Base-by-base conservation (phyloP, 2,888 invertebrate species). In the Nemurella pictetii region DNA sequence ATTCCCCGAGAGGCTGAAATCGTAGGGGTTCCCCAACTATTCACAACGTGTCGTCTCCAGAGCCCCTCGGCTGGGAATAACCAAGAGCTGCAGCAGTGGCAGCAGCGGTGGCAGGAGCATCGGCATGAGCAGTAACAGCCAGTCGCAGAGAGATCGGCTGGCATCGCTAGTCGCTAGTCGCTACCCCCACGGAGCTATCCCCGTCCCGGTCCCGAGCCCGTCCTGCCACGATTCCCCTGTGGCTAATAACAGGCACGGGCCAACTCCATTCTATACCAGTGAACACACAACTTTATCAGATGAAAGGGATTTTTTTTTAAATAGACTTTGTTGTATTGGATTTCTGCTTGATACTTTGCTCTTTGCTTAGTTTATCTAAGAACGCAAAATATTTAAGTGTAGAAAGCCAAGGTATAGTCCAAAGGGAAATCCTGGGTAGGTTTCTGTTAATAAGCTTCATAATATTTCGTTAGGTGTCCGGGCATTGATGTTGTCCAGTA, bases 171-270 rank as follows among this genome's bases (percentile, higher is more conserved):
- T 25, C 75, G 75, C 29, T 9, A 1, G 26, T 28, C 30, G 3
- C 78, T 78, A 29, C 28, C 30, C 28, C 15, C 29, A 27, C 29
- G 20, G n/a, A n/a, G n/a, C n/a, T n/a, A n/a, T n/a, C n/a, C 55
- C 55, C 15, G 55, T 1, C 2, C 55, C 55, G 55, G 55, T 1
- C 2, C 55, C 55, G 55, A 20, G 15, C 55, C 55, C 1, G 55
- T 55, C 5, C 55, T 20, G 20, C 15, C 55, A 20, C 55, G 3
- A 35, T 35, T 82, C 82, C 82, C 82, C n/a, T 27, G 72, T 55
- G 82, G 82, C 55, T 82, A 82, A 82, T 82, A 82, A 82, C 72
- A 72, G 27, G 75, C 55, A 12, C 55, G 20, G 55, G 15, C 15
- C 55, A 12, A 55, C 55, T 55, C 55, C 55, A 55, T 55, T 55